A percentile compares a stretch with the other conserved stretches of the same genome.
These are phyloP conservation scores for Nerophis lumbriciformis DNA, from an alignment of 2,113 vertebrate species.

Conservation along the genomic window DNA sequence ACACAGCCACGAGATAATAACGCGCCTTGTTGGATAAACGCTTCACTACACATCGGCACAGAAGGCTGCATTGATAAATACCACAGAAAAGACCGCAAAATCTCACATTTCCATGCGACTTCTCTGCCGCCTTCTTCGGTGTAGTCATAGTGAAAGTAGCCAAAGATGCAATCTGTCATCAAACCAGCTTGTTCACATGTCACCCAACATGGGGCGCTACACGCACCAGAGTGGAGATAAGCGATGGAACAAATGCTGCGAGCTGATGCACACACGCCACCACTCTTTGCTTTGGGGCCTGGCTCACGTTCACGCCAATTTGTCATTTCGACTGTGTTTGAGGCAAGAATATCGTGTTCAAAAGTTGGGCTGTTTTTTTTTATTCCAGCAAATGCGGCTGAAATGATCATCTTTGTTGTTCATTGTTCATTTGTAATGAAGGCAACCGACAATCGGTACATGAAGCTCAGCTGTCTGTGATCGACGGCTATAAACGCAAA, in stretches of 20 bases:
- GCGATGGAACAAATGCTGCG: slow-evolving; percentile 46
- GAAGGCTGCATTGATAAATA: slow-evolving; percentile 15
- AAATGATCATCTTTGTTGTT: slow-evolving; percentile 12
- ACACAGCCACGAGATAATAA: slow-evolving; percentile 20
- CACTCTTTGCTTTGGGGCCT: slow-evolving; percentile 42
- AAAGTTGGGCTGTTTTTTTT: slow-evolving; percentile 33
- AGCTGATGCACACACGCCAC: slow-evolving; percentile 37
- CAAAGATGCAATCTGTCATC: slow-evolving; percentile 27
- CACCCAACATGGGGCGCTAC: slow-evolving; percentile 7
- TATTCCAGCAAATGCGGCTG: slow-evolving; percentile 22
- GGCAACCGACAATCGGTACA: too few species aligned
- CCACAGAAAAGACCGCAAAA: slow-evolving; percentile 26
- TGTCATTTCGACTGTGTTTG: slow-evolving; percentile 35
- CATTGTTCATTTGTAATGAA: too few species aligned
- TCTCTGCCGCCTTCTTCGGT: slow-evolving; percentile 1
- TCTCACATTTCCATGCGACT: slow-evolving; percentile 12
- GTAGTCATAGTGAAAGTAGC: slow-evolving; percentile 27
- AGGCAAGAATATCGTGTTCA: slow-evolving; percentile 24
- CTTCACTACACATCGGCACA: slow-evolving; percentile 13
- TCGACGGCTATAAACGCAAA: too few species aligned
- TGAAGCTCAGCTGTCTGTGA: too few species aligned
- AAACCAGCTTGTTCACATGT: slow-evolving; percentile 26
- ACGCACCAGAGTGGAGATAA: slow-evolving; percentile 30
- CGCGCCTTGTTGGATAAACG: slow-evolving; percentile 12
- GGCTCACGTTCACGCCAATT: slow-evolving; percentile 33